Percentiles rank a stretch among this genome's conserved stretches.
Evolutionary conservation across 37 sponge, comb jelly and placozoan species (phyloP).

Genomic region (Diacarnus erythraeanus): DNA sequence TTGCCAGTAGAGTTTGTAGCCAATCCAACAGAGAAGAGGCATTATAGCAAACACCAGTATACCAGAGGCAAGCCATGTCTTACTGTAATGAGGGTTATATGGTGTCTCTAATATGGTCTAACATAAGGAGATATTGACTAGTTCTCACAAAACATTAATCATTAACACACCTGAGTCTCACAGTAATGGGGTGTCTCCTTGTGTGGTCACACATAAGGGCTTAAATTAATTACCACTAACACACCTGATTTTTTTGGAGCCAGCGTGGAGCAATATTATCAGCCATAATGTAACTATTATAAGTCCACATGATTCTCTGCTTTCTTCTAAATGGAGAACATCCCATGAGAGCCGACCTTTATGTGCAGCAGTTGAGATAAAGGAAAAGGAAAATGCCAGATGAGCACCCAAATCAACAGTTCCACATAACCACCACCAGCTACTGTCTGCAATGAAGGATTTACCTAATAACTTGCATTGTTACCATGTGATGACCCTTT

Average conservation of each 20-base stretch:
- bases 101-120: too few species aligned
- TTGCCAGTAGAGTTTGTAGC: background rate
- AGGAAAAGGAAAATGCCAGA: conserved; percentile 2
- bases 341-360: background rate
- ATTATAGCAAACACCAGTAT: conserved; percentile 6
- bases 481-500: too few species aligned
- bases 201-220: background rate
- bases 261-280: background rate
- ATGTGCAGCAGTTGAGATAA: background rate
- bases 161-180: too few species aligned
- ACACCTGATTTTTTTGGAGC: background rate
- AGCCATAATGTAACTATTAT: conserved; percentile 25
- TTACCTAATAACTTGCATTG: too few species aligned
- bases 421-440: conserved; percentile 13
- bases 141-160: too few species aligned
- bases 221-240: background rate
- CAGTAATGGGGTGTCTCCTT: too few species aligned
- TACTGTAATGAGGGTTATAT: background rate
- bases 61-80: background rate
- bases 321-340: background rate
- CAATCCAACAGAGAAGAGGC: conserved; percentile 11
- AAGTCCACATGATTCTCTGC: conserved; percentile 36
- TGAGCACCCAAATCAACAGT: conserved; percentile 1
- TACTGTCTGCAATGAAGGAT: conserved; percentile 1
- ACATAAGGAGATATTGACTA: too few species aligned